Evolutionary conservation across 2,888 invertebrate species (phyloP).

Genomic region (Girardia tigrina): DNA sequence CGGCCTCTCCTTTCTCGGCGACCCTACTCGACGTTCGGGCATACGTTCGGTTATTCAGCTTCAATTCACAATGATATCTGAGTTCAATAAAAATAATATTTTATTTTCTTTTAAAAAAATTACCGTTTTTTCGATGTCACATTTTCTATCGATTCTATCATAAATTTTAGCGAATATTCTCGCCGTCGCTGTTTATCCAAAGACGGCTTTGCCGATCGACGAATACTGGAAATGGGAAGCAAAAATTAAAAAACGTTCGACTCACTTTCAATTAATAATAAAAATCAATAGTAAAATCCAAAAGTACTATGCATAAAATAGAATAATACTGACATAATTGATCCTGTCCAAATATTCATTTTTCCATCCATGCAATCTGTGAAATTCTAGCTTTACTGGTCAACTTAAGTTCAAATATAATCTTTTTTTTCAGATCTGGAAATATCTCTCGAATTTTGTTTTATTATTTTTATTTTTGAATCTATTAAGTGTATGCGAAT

Average conservation of each 20-base stretch:
- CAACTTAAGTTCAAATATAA: conserved; percentile 19
- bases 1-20: neutral
- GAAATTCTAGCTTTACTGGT: neutral
- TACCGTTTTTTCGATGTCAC: neutral
- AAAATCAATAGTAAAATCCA: neutral
- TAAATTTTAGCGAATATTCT: conserved; percentile 13
- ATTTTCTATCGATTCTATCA: conserved; percentile 23
- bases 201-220: neutral
- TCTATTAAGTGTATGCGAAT: neutral
- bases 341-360: conserved; percentile 23
- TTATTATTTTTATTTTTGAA: neutral
- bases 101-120: neutral
- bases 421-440: neutral
- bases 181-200: neutral
- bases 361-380: conserved; percentile 20
- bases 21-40: conserved; percentile 1
- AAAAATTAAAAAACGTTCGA: neutral
- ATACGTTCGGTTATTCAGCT: conserved; percentile 8
- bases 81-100: neutral
- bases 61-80: conserved; percentile 16
- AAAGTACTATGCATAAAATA: too few species aligned
- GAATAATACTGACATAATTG: neutral
- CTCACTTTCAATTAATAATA: neutral
- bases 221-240: neutral
- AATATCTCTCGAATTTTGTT: conserved; percentile 13